These are phyloP conservation scores for Sinohyriopsis cumingii DNA, from an alignment of 2,888 invertebrate species.

Conservation along the genomic window DNA sequence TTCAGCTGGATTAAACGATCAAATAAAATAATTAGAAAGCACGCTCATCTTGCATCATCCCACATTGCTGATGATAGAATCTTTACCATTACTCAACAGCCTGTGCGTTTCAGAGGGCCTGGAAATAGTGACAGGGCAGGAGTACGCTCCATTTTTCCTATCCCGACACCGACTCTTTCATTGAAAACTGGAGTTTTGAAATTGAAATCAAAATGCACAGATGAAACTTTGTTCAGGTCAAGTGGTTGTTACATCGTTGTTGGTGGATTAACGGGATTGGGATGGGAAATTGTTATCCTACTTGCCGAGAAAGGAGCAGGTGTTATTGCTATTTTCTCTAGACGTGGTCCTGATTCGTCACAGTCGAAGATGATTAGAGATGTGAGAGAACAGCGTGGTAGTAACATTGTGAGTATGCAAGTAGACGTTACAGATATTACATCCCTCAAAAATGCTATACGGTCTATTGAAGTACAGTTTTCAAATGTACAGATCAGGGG, in stretches of 20 bases:
- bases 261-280: conserved; percentile 50
- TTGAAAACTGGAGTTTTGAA: too few species aligned
- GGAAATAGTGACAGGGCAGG: too few species aligned
- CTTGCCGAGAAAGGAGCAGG: conserved; percentile 41
- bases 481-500: conserved; percentile 35
- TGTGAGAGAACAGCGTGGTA: conserved; percentile 8
- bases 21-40: too few species aligned
- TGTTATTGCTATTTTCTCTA: conserved; percentile 30
- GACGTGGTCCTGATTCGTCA: conserved; percentile 21
- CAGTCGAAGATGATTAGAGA: conserved; percentile 23
- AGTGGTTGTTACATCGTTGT: conserved; percentile 29
- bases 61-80: too few species aligned
- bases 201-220: too few species aligned
- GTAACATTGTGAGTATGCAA: conserved; percentile 24
- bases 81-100: too few species aligned
- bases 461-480: conserved; percentile 15
- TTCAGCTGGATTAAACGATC: too few species aligned
- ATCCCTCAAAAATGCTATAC: conserved; percentile 27
- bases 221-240: too few species aligned
- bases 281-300: conserved; percentile 42
- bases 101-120: too few species aligned
- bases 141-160: too few species aligned
- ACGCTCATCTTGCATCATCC: too few species aligned
- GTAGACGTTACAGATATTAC: conserved; percentile 40
- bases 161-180: too few species aligned